These are phyloP conservation scores for Scolanthus callimorphus DNA, from an alignment of 92 coral and sea anemone species.

Conservation along the genomic window DNA sequence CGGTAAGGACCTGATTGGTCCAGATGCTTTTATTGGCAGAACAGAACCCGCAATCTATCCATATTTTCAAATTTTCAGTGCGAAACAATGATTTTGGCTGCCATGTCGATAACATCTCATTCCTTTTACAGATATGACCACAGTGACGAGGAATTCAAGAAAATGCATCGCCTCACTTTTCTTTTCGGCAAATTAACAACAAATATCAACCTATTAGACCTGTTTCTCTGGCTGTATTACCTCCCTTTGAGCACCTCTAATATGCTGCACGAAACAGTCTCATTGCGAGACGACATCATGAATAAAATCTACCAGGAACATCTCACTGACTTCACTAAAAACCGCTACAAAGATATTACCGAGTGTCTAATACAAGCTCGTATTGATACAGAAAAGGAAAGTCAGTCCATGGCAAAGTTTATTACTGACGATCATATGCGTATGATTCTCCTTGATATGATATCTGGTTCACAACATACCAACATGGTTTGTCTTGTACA, in stretches of 20 bases:
- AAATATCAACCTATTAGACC: conserved; percentile 48
- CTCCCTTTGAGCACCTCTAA: conserved; percentile 51
- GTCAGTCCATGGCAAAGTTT: conserved; percentile 14
- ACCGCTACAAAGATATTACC: conserved; percentile 71
- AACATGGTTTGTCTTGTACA: conserved; percentile 74
- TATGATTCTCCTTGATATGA: conserved; percentile 57
- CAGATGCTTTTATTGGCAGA: no score
- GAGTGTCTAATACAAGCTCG: conserved; percentile 71
- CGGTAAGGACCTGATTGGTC: no score
- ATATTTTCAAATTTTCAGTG: no score
- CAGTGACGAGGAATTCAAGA: conserved; percentile 54
- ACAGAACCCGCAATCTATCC: no score
- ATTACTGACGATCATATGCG: conserved; percentile 71
- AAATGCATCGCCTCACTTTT: conserved; percentile 12
- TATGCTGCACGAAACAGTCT: conserved; percentile 59
- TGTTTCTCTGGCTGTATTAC: conserved; percentile 71
- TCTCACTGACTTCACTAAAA: conserved; percentile 50
- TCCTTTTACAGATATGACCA: conserved; percentile 50
- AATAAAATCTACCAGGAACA: conserved; percentile 69
- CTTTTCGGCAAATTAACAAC: neutral
- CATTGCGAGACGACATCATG: conserved; percentile 55
- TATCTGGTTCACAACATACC: conserved; percentile 73
- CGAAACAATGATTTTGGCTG: no score
- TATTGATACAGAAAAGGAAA: conserved; percentile 35
- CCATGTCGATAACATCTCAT: no score